Evolutionary conservation across 2,113 vertebrate species (phyloP).

Genomic region (Heteronetta atricapilla): DNA sequence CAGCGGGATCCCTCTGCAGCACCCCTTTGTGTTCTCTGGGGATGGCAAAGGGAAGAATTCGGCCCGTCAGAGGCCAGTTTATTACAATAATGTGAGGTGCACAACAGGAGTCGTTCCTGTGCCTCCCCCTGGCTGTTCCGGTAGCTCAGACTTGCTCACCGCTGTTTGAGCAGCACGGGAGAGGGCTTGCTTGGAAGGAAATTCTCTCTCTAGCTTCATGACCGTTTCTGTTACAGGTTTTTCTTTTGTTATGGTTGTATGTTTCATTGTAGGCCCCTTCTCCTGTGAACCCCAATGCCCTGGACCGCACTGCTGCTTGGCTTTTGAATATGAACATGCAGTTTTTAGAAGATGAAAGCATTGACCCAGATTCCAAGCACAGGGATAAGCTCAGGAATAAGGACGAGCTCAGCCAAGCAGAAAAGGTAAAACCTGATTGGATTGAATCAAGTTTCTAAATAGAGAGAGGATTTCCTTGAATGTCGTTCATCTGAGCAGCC

Average conservation of each 20-base stretch:
- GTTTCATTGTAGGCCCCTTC: slow-evolving; percentile 95
- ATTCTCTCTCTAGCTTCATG: slow-evolving; percentile 10
- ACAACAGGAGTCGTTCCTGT: neutral
- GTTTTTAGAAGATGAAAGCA: slow-evolving; percentile 96
- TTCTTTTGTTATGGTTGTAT: slow-evolving; percentile 78
- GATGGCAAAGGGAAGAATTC: neutral
- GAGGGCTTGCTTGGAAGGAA: slow-evolving; percentile 26
- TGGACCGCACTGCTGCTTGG: slow-evolving; percentile 99
- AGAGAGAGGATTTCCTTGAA: slow-evolving; percentile 65
- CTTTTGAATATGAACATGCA: slow-evolving; percentile 99
- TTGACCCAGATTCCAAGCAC: slow-evolving; percentile 90
- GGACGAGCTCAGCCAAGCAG: slow-evolving; percentile 95
- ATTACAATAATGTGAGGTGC: fast-evolving
- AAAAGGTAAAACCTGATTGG: slow-evolving; percentile 89
- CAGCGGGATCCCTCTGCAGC: neutral
- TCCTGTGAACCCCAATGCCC: slow-evolving; percentile 97
- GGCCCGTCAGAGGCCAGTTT: neutral
- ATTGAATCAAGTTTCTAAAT: slow-evolving; percentile 49
- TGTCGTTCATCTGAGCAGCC: slow-evolving; percentile 3
- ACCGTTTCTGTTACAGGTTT: slow-evolving; percentile 62
- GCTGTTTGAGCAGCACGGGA: neutral
- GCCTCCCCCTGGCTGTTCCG: neutral
- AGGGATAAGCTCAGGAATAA: slow-evolving; percentile 92
- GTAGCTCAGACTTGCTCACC: neutral
- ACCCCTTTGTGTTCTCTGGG: neutral